Conservation (phyloP, 2,797 vertebrate genomes). For the Notolepis coatsorum region DNA sequence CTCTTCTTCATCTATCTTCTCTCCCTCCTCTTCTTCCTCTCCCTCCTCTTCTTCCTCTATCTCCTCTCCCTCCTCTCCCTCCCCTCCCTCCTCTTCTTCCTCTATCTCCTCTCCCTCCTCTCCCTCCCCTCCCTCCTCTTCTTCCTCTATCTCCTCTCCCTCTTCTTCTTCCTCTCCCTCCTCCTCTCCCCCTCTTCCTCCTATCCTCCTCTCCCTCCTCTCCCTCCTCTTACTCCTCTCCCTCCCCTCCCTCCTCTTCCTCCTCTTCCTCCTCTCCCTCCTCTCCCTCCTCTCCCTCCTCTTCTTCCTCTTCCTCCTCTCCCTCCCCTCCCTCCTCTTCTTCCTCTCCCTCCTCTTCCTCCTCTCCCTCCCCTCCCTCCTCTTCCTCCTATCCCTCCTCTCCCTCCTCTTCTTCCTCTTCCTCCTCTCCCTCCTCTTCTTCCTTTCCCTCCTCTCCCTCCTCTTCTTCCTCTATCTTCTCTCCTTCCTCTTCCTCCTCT, state of each 20-base stretch:
- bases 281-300: not conserved
- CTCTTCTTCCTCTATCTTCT: not conserved
- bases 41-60: not conserved
- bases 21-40: not conserved
- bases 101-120: not conserved
- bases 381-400: no score
- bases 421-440: not conserved
- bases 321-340: not conserved
- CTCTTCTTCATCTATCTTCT: not conserved
- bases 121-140: not conserved
- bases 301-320: not conserved
- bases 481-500: not conserved
- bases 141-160: not conserved
- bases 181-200: not conserved
- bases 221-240: not conserved
- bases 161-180: not conserved
- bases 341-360: not conserved
- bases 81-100: not conserved
- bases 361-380: not conserved
- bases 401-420: not conserved
- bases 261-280: not conserved
- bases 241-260: not conserved
- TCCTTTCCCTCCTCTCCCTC: not conserved
- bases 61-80: not conserved
- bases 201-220: not conserved